A percentile compares a stretch with the other conserved stretches of the same genome.
Conservation (phyloP, 2,888 invertebrate genomes). For the Bembecia ichneumoniformis region DNA sequence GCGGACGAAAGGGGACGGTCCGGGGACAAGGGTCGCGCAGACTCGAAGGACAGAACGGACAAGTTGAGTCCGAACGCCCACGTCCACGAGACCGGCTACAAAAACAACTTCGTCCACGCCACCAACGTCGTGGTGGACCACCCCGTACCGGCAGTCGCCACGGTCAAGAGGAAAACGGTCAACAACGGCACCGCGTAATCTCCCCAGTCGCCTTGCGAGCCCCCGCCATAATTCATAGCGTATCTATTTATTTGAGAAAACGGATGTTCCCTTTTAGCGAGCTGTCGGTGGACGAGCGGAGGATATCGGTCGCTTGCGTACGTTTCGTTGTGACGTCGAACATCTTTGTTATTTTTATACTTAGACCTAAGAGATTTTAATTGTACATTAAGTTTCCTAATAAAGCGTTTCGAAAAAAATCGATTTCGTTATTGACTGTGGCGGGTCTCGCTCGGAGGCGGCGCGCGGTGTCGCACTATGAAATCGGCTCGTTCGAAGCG, state of each 20-base stretch:
- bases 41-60: constrained; percentile 28
- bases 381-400: constrained; percentile 58
- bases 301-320: constrained; percentile 21
- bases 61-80: constrained; percentile 42
- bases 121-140: constrained; percentile 46
- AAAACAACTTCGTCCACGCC: constrained; percentile 46
- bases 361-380: constrained; percentile 35
- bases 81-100: constrained; percentile 43
- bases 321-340: constrained; percentile 9
- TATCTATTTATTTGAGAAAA: constrained; percentile 56
- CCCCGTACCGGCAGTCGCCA: constrained; percentile 20
- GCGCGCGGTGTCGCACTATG: constrained; percentile 31
- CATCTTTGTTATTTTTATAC: constrained; percentile 56
- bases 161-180: constrained; percentile 18
- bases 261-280: neutral
- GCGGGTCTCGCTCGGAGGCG: constrained; percentile 22
- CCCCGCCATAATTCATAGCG: constrained; percentile 48
- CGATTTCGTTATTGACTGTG: constrained; percentile 47
- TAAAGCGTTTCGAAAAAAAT: constrained; percentile 60
- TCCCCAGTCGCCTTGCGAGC: constrained; percentile 9
- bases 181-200: constrained; percentile 11
- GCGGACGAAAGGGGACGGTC: constrained; percentile 20
- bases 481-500: constrained; percentile 35
- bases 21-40: constrained; percentile 20
- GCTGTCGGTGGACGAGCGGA: constrained; percentile 4